Base-by-base conservation (phyloP, 1,140 invertebrate species). In the Hirudo medicinalis region DNA sequence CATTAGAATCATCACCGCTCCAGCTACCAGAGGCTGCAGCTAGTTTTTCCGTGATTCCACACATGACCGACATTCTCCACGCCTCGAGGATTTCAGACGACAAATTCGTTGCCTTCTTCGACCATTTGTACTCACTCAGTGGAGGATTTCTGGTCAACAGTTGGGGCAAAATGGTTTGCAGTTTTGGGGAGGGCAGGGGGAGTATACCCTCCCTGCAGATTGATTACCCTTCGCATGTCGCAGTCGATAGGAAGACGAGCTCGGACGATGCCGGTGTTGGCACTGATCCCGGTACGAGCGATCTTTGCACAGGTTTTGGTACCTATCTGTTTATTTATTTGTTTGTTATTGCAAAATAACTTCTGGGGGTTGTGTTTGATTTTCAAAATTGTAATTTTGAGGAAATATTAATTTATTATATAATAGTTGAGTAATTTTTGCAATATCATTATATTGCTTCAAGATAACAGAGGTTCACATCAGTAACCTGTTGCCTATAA, bases 101-200 rank as follows among this genome's bases (percentile, higher is more conserved):
- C 57, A 22, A n/a, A 11, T 63, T 63, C 15, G 57, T 63, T 32
- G 29, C 57, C 57, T 32, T 63, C 57, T 63, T 63, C 57, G 57
- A 63, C 19, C 57, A 63, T 20, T 22, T 63, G 57, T 63, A 63
- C 57, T 22, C 22, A 0, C 57, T 63, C 57, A 25, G 57, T 11
- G 57, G 57, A 11, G 57, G 22, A 25, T 63, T 63, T n/a, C 29
- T 63, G 57, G 57, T 63, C 5, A 63, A 63, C 29, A 32, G 19
- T 13, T 63, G 57, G 57, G 57, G 57, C 22, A 63, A 63, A 32
- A 63, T 63, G 57, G 57, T 63, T 22, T 25, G 29, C 22, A 63
- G 57, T 63, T 63, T 63, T 11, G 57, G 57, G 57, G 57, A 63
- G 57, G 57, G 57, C 22, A 63, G 57, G 20, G 57, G 57, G 22